phyloP scores from a whole-genome alignment of 2,888 invertebrate genomes.

The Sphinx pinastri region DNA sequence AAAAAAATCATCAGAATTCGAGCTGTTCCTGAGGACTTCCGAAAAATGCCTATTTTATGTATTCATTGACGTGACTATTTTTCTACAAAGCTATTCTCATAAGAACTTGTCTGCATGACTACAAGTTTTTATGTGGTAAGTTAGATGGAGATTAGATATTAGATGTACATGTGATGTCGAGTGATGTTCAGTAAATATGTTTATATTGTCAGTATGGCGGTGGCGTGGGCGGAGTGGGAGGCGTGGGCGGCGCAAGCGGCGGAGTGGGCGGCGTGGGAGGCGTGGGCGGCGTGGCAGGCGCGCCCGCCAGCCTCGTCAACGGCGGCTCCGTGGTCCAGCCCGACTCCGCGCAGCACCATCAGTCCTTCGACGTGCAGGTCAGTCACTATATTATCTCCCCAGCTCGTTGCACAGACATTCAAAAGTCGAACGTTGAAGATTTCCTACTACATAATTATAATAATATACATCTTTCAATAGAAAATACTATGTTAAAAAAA shows the following conservation, averaged over 20 bases:
- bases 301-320: conserved; percentile 69
- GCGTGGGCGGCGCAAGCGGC: conserved; percentile 42
- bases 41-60: too few species aligned
- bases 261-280: conserved; percentile 48
- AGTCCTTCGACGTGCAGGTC: conserved; percentile 92
- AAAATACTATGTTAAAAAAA: too few species aligned
- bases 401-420: not conserved
- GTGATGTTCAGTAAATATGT: not conserved
- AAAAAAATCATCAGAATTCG: too few species aligned
- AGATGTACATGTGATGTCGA: not conserved
- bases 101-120: too few species aligned
- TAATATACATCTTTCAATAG: too few species aligned
- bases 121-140: not conserved
- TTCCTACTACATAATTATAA: too few species aligned
- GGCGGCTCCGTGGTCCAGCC: conserved; percentile 77
- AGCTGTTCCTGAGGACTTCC: too few species aligned
- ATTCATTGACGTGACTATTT: too few species aligned
- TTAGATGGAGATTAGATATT: not conserved
- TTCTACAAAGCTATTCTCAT: too few species aligned
- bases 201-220: conserved; percentile 42
- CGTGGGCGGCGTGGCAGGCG: conserved; percentile 55
- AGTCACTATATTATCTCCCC: conserved; percentile 48
- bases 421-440: too few species aligned
- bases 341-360: conserved; percentile 85
- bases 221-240: conserved; percentile 42